Conservation (phyloP, 1,140 invertebrate genomes). For the Drosophila murphyi region DNA sequence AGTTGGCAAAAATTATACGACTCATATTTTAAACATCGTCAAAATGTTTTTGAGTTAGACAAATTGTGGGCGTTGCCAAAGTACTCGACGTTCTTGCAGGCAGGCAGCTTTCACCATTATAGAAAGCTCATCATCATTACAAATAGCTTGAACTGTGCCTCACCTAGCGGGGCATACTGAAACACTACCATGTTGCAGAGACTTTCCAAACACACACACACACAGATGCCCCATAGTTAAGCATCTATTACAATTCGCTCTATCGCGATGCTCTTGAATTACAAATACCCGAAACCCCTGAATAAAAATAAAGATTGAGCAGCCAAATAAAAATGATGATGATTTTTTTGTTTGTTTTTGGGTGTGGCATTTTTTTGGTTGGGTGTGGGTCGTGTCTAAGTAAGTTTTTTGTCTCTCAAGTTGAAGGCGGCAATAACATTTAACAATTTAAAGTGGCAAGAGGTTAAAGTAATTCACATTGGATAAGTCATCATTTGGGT, state of each 20-base stretch:
- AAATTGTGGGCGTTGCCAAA: conserved; percentile 29
- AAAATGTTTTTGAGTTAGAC: neutral
- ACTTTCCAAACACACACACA: neutral
- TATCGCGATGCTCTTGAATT: conserved; percentile 77
- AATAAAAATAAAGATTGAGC: neutral
- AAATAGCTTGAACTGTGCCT: conserved; percentile 44
- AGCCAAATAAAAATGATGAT: conserved; percentile 36
- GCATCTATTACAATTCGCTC: conserved; percentile 55
- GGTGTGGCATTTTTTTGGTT: conserved; percentile 13
- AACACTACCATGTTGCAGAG: conserved; percentile 4
- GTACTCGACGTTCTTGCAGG: conserved; percentile 19
- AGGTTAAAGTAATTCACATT: conserved; percentile 46
- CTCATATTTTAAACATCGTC: too few relatives aligned
- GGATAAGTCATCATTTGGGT: conserved; percentile 15
- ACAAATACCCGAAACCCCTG: conserved; percentile 40
- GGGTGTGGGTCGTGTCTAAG: neutral
- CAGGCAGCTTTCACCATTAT: conserved; percentile 29
- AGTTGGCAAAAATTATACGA: conserved; percentile 7
- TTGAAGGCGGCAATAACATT: conserved; percentile 76
- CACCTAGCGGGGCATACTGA: too few relatives aligned
- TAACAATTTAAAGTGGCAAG: conserved; percentile 29
- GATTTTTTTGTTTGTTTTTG: conserved; percentile 30
- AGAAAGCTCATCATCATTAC: conserved; percentile 54
- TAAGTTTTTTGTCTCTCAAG: conserved; percentile 45
- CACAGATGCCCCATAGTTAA: conserved; percentile 14